Percentiles rank a stretch among this genome's conserved stretches.
These are phyloP conservation scores for Cyprinus carpio DNA, from an alignment of 2,113 vertebrate species.

Conservation along the genomic window DNA sequence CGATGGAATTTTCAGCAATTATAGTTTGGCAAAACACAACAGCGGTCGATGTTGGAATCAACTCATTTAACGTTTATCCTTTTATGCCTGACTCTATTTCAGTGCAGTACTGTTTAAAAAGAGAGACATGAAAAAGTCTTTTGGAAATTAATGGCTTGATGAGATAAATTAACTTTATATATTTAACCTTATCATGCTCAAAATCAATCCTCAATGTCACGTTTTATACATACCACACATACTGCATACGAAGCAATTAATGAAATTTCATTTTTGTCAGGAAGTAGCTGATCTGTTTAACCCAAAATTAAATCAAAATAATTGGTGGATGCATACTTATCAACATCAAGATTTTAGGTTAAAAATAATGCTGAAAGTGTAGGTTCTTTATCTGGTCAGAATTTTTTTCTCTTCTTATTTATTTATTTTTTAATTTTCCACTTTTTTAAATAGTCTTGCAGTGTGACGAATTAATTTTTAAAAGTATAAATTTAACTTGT, in stretches of 20 bases:
- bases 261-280: conserved; percentile 1
- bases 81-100: conserved; percentile 11
- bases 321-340: not conserved
- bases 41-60: conserved; percentile 63
- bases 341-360: not conserved
- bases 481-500: not conserved
- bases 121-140: not conserved
- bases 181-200: not conserved
- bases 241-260: not conserved
- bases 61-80: conserved; percentile 38
- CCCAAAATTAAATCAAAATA: conserved; percentile 24
- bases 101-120: not conserved
- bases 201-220: not conserved
- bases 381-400: not conserved
- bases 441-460: not conserved
- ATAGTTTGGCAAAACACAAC: conserved; percentile 51
- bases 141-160: not conserved
- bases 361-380: not conserved
- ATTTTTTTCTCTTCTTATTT: not conserved
- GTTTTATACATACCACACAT: not conserved
- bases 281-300: not conserved
- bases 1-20: conserved; percentile 53
- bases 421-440: not conserved
- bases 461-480: not conserved
- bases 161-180: not conserved